Conservation (phyloP, 2,113 vertebrate species). For the Notarius lentiginosus region DNA sequence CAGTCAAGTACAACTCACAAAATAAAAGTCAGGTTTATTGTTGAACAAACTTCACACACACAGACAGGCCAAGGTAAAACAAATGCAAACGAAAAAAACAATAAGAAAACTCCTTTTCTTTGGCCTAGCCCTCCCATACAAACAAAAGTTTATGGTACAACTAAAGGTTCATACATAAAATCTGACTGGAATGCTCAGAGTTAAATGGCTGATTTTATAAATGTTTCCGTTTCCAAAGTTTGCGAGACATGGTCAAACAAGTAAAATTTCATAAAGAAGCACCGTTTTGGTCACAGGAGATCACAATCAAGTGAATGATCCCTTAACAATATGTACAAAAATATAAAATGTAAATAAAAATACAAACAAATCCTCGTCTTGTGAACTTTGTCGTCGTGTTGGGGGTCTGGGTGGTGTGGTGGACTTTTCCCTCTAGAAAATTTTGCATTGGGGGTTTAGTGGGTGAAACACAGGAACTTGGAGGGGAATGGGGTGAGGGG, state of each 20-base stretch:
- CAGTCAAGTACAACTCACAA: conserved; percentile 74
- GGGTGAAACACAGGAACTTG: conserved; percentile 58
- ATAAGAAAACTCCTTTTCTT: conserved; percentile 71
- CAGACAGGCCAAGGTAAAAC: conserved; percentile 77
- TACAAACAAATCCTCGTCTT: conserved; percentile 95
- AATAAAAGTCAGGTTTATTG: conserved; percentile 86
- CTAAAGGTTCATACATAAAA: conserved; percentile 83
- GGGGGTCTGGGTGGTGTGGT: conserved; percentile 72
- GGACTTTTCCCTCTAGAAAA: conserved; percentile 70
- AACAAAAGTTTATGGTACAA: conserved; percentile 70
- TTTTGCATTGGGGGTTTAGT: conserved; percentile 63
- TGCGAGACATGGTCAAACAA: conserved; percentile 86
- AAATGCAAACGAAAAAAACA: conserved; percentile 68
- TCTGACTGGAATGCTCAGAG: conserved; percentile 96
- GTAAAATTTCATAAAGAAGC: conserved; percentile 82
- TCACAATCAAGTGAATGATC: conserved; percentile 83
- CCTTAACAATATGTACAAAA: conserved; percentile 99
- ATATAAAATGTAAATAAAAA: conserved; percentile 99
- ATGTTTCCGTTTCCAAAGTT: conserved; percentile 79
- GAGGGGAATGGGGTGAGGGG: conserved; percentile 63
- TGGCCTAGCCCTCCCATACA: conserved; percentile 77
- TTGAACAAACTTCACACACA: conserved; percentile 81
- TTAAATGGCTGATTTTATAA: conserved; percentile 77
- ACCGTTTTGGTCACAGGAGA: conserved; percentile 86
- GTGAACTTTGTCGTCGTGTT: conserved; percentile 81